phyloP scores from a whole-genome alignment of 2,888 invertebrate genomes.

The Abscondita cerata region DNA sequence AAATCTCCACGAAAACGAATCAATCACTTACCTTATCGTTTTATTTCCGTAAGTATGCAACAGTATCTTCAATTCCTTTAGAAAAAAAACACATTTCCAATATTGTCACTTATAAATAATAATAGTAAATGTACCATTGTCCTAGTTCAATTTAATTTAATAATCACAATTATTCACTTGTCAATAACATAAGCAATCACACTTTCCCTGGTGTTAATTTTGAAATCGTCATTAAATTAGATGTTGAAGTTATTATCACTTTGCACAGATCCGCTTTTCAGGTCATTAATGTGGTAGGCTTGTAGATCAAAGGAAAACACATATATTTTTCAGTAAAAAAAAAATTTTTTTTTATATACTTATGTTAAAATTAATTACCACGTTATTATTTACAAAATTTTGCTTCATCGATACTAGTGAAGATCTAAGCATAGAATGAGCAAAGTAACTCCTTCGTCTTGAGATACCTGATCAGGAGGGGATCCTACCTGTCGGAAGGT shows the following conservation, averaged over 20 bases:
- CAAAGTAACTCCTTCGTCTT: constrained; percentile 54
- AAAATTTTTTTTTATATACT: no score
- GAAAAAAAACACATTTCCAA: constrained; percentile 3
- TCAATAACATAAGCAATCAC: constrained; percentile 46
- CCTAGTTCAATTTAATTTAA: constrained; percentile 34
- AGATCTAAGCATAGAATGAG: constrained; percentile 54
- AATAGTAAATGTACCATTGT: constrained; percentile 23
- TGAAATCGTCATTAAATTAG: constrained; percentile 48
- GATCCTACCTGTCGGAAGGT: constrained; percentile 55
- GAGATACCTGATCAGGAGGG: constrained; percentile 51
- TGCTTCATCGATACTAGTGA: constrained; percentile 41
- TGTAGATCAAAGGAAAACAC: constrained; percentile 11
- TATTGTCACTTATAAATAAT: constrained; percentile 24
- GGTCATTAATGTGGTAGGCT: constrained; percentile 40
- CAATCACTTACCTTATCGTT: constrained; percentile 18
- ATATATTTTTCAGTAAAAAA: no score
- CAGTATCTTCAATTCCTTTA: constrained; percentile 5
- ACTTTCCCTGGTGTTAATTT: constrained; percentile 55
- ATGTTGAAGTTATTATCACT: constrained; percentile 48
- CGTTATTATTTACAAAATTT: no score
- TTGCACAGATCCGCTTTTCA: constrained; percentile 41
- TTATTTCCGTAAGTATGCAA: constrained; percentile 12
- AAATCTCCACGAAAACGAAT: constrained; percentile 13
- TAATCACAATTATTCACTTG: constrained; percentile 42
- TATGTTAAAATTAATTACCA: no score